phyloP scores from a whole-genome alignment of 2,113 vertebrate genomes.

The Lophius piscatorius region DNA sequence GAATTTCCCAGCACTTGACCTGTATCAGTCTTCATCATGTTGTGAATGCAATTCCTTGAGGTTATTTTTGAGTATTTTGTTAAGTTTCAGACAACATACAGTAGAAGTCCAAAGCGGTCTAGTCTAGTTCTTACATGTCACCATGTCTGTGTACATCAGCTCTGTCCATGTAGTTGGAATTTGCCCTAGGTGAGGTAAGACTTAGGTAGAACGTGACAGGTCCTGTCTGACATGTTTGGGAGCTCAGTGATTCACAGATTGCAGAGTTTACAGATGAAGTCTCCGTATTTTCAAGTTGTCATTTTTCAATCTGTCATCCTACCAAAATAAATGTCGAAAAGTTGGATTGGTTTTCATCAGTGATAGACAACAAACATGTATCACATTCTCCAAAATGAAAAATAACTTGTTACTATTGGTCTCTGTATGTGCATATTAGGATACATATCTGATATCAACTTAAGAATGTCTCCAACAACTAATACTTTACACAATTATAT shows the following conservation, averaged over 20 bases:
- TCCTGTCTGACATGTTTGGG: constrained; percentile 72
- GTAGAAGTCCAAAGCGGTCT: constrained; percentile 13
- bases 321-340: background rate
- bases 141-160: constrained; percentile 25
- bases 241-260: constrained; percentile 53
- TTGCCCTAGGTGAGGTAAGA: constrained; percentile 66
- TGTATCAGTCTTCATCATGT: background rate
- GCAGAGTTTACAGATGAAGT: constrained; percentile 36
- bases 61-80: constrained; percentile 5
- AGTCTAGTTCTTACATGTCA: constrained; percentile 61
- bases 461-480: background rate
- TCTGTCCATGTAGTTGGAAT: constrained; percentile 57
- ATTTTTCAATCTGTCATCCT: background rate
- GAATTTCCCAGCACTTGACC: no score
- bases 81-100: background rate
- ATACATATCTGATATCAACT: background rate
- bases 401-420: background rate
- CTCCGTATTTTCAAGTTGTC: constrained; percentile 12
- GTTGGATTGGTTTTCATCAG: background rate
- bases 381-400: background rate
- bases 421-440: background rate
- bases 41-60: background rate
- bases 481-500: background rate
- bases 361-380: background rate
- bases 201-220: constrained; percentile 68